phyloP scores from a whole-genome alignment of 2,888 invertebrate genomes.

The Steinernema carpocapsae region DNA sequence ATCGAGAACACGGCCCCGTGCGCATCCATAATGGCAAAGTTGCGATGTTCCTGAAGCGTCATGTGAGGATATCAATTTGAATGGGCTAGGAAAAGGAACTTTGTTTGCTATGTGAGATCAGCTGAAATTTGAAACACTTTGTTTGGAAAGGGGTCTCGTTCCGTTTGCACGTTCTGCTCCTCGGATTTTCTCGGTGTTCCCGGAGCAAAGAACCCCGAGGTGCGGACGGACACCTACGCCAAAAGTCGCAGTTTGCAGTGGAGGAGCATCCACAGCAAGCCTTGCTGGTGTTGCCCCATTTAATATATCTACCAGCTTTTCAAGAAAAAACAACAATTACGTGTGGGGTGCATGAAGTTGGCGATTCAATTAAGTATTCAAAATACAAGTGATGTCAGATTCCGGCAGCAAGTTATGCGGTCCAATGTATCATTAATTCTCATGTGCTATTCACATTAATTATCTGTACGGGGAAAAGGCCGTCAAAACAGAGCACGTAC shows the following conservation, averaged over 20 bases:
- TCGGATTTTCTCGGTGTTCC: no score
- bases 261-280: background rate
- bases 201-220: no score
- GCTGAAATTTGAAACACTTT: background rate
- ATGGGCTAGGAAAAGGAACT: background rate
- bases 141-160: background rate
- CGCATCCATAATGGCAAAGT: constrained; percentile 17
- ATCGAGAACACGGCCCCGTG: background rate
- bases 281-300: background rate
- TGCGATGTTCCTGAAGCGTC: background rate
- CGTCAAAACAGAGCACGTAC: constrained; percentile 13
- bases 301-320: background rate
- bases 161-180: background rate
- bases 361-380: constrained; percentile 20
- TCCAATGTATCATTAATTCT: constrained; percentile 13
- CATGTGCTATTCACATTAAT: constrained; percentile 24
- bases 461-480: background rate
- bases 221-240: no score
- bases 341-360: background rate
- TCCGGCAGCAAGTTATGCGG: constrained; percentile 23
- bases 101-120: constrained; percentile 18
- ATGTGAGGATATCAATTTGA: constrained; percentile 13
- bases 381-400: constrained; percentile 28
- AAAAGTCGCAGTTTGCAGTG: no score
- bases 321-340: background rate